A percentile compares a stretch with the other conserved stretches of the same genome.
These are phyloP conservation scores for Nibea albiflora DNA, from an alignment of 2,113 vertebrate genomes.

Conservation along the genomic window DNA sequence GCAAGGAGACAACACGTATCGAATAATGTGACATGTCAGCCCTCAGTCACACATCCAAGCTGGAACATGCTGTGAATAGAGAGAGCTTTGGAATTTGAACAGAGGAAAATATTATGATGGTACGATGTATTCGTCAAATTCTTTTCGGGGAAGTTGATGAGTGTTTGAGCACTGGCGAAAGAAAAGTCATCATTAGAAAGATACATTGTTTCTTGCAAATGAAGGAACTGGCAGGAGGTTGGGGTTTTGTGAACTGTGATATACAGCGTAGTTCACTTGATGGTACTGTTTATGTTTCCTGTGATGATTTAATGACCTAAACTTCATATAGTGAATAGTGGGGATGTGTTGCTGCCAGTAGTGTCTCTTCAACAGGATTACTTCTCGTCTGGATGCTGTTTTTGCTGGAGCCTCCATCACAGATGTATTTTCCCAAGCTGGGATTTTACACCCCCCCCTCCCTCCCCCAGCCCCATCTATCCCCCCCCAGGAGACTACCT, in stretches of 20 bases:
- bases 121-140: slow-evolving; percentile 4
- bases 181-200: background rate
- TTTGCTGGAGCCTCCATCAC: slow-evolving; percentile 15
- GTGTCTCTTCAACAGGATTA: background rate
- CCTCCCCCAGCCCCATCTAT: background rate
- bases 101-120: slow-evolving; percentile 17
- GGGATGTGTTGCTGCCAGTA: background rate
- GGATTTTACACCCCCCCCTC: slow-evolving; percentile 2
- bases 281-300: slow-evolving; percentile 2
- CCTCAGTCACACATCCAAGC: background rate
- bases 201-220: background rate
- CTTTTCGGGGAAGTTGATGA: background rate
- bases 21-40: background rate
- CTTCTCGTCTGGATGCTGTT: slow-evolving; percentile 1
- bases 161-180: slow-evolving; percentile 23
- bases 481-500: slow-evolving; percentile 21
- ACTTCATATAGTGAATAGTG: background rate
- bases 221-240: background rate
- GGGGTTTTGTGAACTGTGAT: background rate
- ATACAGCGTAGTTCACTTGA: background rate
- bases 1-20: background rate
- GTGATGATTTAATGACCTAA: background rate
- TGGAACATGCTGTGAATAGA: background rate
- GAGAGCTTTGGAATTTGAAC: slow-evolving; percentile 1
- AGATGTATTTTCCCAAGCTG: slow-evolving; percentile 38